Evolutionary conservation across 2,113 vertebrate species (phyloP).

Genomic region (Syngnathus floridae): DNA sequence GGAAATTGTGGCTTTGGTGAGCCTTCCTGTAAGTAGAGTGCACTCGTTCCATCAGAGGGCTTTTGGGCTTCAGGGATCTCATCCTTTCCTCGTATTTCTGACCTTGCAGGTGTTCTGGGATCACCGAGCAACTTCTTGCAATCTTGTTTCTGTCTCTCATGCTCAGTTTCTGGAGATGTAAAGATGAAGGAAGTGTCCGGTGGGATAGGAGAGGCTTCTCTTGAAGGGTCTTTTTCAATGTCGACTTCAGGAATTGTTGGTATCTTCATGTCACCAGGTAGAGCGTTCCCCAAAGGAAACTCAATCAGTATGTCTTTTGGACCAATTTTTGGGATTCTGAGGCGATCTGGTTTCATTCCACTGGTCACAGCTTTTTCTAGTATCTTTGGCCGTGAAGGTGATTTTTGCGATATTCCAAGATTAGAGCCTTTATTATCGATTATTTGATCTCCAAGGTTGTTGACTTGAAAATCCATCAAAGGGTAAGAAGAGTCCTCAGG

Average conservation of each 20-base stretch:
- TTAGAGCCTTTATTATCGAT: conserved; percentile 11
- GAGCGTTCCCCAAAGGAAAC: conserved; percentile 54
- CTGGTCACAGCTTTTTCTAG: conserved; percentile 57
- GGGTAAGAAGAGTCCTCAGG: conserved; percentile 47
- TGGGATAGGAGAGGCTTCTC: conserved; percentile 64
- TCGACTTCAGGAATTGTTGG: conserved; percentile 65
- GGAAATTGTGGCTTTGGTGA: conserved; percentile 19
- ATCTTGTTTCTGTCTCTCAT: conserved; percentile 15
- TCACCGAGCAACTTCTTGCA: conserved; percentile 16
- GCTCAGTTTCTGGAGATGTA: conserved; percentile 24
- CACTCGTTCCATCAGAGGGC: conserved; percentile 14
- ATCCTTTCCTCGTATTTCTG: conserved; percentile 10
- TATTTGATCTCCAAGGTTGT: conserved; percentile 21
- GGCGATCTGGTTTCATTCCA: conserved; percentile 58
- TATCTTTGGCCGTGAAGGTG: conserved; percentile 37
- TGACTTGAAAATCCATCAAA: conserved; percentile 31
- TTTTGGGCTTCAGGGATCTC: conserved; percentile 16
- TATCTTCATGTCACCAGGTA: conserved; percentile 57
- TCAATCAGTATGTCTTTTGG: conserved; percentile 57
- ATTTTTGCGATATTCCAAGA: conserved; percentile 26
- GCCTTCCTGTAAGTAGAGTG: conserved; percentile 21
- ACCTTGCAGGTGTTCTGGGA: neutral
- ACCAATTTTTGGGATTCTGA: conserved; percentile 51
- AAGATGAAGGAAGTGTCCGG: conserved; percentile 60
- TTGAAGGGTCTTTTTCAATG: conserved; percentile 63